A percentile compares a stretch with the other conserved stretches of the same genome.
Evolutionary conservation across 2,797 vertebrate genomes (phyloP).

Genomic region (Aselliscus stoliczkanus): DNA sequence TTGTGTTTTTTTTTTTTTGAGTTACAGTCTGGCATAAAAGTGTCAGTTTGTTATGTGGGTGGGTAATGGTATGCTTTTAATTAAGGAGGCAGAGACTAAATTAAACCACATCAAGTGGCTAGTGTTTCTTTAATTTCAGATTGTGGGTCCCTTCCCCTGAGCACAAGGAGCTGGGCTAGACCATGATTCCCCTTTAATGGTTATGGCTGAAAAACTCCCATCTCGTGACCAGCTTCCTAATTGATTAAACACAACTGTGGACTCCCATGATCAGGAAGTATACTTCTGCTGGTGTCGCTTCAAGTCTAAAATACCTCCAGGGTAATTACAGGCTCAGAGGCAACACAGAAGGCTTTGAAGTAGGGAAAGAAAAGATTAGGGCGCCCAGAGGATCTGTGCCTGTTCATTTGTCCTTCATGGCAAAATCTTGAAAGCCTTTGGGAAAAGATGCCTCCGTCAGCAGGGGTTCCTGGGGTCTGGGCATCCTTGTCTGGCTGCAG

Average conservation of each 20-base stretch:
- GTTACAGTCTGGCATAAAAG: conserved; percentile 72
- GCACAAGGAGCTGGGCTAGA: conserved; percentile 66
- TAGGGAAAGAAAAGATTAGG: conserved; percentile 82
- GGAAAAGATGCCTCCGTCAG: conserved; percentile 60
- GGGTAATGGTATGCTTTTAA: conserved; percentile 75
- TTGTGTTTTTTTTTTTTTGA: conserved; percentile 50
- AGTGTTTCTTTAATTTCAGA: conserved; percentile 77
- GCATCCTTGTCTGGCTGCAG: conserved; percentile 60
- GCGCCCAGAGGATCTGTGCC: conserved; percentile 71
- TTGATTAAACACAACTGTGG: conserved; percentile 84
- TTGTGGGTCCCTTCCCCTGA: conserved; percentile 67
- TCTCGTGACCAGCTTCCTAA: conserved; percentile 84
- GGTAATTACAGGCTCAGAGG: conserved; percentile 82
- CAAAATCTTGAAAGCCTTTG: conserved; percentile 73
- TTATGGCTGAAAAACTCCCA: conserved; percentile 79
- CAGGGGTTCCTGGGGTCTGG: neutral
- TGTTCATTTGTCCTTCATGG: conserved; percentile 79
- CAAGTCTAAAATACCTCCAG: conserved; percentile 84
- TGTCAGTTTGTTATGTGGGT: conserved; percentile 71
- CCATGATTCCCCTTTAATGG: conserved; percentile 74
- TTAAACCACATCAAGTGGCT: conserved; percentile 76
- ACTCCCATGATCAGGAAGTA: conserved; percentile 81
- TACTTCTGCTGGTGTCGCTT: conserved; percentile 81
- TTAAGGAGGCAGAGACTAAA: conserved; percentile 78
- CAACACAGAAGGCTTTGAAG: conserved; percentile 82